Base-by-base conservation (phyloP, 2,888 invertebrate species). In the Rhyacophila evoluta region DNA sequence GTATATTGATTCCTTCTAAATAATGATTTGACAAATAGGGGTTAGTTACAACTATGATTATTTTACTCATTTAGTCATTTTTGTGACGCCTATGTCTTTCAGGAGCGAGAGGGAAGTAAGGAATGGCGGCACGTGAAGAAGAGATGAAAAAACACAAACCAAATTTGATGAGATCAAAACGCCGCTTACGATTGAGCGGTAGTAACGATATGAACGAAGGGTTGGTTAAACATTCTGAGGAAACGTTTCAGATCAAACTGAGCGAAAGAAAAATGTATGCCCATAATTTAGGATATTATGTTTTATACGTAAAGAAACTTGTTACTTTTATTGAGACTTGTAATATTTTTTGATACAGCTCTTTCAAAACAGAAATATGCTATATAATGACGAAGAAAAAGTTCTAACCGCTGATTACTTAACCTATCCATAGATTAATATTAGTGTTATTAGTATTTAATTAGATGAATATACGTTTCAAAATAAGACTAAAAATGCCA, bases 121-220 rank as follows among this genome's bases (percentile, higher is more conserved):
- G 2, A 55, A 55, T 19, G 10, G 1, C 19, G 25, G 19, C 19
- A 19, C 2, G 55, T 19, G 25, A 19, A 25, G 19, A 55, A 19
- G 25, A 19, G 25, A 55, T 19, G 41, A 55, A 55, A 38, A 39
- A 39, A 39, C 39, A 39, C 39, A 39, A 55, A 10, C 55, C 55
- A 55, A 19, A 55, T 55, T 55, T 55, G 55, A 55, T 55, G 55
- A 55, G 55, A 55, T 55, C 55, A 55, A 55, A 55, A 55, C 55
- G 25, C 55, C 19, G 55, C 19, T 55, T 55, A 55, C 55, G 55
- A 55, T 55, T 55, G 55, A 55, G 55, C 55, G 55, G 55, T 55
- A 55, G 19, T 55, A 55, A 55, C 19, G 55, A 55, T 19, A 55
- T 55, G 55, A 55, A 19, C 55, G 55, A 55, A 55, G 55, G 55